Percentiles rank a stretch among this genome's conserved stretches.
These are phyloP conservation scores for Drosophila pseudotakahashii DNA, from an alignment of 2,888 invertebrate species.

Conservation along the genomic window DNA sequence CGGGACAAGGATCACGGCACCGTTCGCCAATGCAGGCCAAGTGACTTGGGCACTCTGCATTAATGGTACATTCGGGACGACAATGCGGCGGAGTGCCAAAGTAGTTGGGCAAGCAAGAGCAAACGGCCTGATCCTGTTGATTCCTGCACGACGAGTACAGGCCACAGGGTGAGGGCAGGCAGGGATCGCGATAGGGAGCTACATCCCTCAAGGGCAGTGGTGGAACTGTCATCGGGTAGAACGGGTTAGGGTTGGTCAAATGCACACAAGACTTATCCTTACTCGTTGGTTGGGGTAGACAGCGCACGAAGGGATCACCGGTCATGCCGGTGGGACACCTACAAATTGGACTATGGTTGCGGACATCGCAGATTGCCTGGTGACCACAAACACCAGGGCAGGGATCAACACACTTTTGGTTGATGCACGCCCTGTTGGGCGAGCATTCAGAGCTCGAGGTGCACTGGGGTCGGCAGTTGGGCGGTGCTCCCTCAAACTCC, in stretches of 20 bases:
- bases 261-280: constrained; percentile 52
- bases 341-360: constrained; percentile 92
- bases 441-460: constrained; percentile 89
- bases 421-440: constrained; percentile 88
- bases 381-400: constrained; percentile 91
- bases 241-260: constrained; percentile 6
- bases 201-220: constrained; percentile 61
- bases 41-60: constrained; percentile 90
- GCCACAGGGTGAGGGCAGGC: constrained; percentile 88
- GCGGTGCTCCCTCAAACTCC: constrained; percentile 88
- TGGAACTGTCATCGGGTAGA: constrained; percentile 55
- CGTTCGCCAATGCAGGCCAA: constrained; percentile 91
- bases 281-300: constrained; percentile 86
- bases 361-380: constrained; percentile 89
- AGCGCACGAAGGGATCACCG: constrained; percentile 91
- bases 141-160: constrained; percentile 88
- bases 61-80: constrained; percentile 89
- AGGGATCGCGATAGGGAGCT: constrained; percentile 85
- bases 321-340: constrained; percentile 88
- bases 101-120: constrained; percentile 88
- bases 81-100: constrained; percentile 90
- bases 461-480: constrained; percentile 90
- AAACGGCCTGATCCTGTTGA: constrained; percentile 87
- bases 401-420: constrained; percentile 90
- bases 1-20: constrained; percentile 92